Conservation (phyloP, 2,888 invertebrate genomes). For the Diaprepes abbreviatus region DNA sequence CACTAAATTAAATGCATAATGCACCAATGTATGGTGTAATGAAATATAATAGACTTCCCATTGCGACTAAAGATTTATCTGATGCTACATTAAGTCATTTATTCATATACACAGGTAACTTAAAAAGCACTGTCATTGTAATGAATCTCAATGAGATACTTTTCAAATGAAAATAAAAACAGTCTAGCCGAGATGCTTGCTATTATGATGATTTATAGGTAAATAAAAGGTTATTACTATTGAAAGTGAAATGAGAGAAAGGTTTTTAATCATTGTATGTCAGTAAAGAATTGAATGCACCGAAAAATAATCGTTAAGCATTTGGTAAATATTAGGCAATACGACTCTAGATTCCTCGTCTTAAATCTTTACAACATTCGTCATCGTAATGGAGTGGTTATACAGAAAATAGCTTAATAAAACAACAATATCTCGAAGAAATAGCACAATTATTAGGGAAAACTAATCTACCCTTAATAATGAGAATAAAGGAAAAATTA, state of each 20-base stretch:
- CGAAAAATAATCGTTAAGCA: too few species aligned
- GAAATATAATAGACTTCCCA: slow-evolving; percentile 44
- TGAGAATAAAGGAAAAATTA: too few species aligned
- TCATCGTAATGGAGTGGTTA: too few species aligned
- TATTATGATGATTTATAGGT: slow-evolving; percentile 12
- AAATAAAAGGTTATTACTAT: slow-evolving; percentile 12
- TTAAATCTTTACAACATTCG: too few species aligned
- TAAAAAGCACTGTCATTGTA: slow-evolving; percentile 20
- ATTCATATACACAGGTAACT: slow-evolving; percentile 25
- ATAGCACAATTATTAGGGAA: too few species aligned
- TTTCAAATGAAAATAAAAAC: slow-evolving; percentile 21
- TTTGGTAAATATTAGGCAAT: too few species aligned
- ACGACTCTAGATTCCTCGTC: too few species aligned
- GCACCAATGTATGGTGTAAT: slow-evolving; percentile 27
- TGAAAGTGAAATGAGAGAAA: slow-evolving; percentile 10
- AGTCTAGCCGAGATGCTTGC: slow-evolving; percentile 9
- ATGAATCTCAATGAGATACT: slow-evolving; percentile 19
- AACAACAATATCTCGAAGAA: too few species aligned
- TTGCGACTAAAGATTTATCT: slow-evolving; percentile 35
- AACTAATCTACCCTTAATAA: too few species aligned
- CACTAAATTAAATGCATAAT: slow-evolving; percentile 11
- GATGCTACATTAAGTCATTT: slow-evolving; percentile 30
- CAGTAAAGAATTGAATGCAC: too few species aligned
- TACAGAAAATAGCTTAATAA: too few species aligned
- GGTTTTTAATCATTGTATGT: background rate